A percentile compares a stretch with the other conserved stretches of the same genome.
phyloP scores from a whole-genome alignment of 2,797 vertebrate species.

The Megalops cyprinoides region DNA sequence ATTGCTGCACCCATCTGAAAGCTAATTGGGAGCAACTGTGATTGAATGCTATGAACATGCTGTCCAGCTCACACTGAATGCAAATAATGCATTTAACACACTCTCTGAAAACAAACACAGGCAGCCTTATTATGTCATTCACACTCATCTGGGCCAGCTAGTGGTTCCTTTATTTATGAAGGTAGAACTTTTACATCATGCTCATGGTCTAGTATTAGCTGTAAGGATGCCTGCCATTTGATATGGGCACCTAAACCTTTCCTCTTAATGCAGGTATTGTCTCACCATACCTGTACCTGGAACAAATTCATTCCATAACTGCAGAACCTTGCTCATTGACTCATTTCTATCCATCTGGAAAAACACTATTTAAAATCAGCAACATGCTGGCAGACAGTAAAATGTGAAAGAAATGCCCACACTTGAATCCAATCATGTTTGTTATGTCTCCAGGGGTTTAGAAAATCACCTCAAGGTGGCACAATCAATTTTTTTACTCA shows the following conservation, averaged over 20 bases:
- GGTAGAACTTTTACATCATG: not conserved
- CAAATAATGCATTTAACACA: not conserved
- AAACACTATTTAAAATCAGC: too few species aligned
- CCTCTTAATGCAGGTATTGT: not conserved
- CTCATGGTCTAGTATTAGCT: not conserved
- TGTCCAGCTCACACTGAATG: not conserved
- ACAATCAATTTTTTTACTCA: too few species aligned
- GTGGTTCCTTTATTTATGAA: not conserved
- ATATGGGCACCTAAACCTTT: not conserved
- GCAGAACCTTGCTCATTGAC: too few species aligned
- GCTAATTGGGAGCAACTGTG: too few species aligned
- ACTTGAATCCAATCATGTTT: too few species aligned
- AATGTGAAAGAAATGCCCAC: too few species aligned
- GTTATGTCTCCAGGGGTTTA: too few species aligned
- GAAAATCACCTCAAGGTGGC: too few species aligned
- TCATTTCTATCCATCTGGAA: too few species aligned
- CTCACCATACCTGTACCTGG: not conserved
- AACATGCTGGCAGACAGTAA: too few species aligned
- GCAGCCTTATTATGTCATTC: not conserved
- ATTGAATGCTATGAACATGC: not conserved
- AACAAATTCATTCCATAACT: not conserved
- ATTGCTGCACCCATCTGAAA: too few species aligned
- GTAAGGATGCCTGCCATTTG: not conserved
- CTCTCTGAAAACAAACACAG: not conserved
- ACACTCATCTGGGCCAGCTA: not conserved